Evolutionary conservation across 1,140 invertebrate genomes (phyloP).

Genomic region (Zaprionus gabonicus): DNA sequence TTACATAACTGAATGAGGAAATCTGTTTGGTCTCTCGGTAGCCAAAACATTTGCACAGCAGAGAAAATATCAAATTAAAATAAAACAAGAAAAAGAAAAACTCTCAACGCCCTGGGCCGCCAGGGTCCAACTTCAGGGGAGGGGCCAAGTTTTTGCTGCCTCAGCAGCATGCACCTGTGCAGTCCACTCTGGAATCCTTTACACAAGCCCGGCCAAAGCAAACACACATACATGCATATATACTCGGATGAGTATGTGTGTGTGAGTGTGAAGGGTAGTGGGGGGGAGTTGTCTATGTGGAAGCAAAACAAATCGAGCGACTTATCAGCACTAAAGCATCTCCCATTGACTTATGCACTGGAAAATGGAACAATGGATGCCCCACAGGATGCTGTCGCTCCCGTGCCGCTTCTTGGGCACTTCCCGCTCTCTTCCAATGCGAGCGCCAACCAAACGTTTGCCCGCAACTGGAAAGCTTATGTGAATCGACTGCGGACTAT

Average conservation of each 20-base stretch:
- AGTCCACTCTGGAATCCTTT: conserved; percentile 66
- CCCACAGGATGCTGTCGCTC: conserved; percentile 35
- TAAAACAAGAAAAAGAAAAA: conserved; percentile 55
- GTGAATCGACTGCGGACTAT: conserved; percentile 43
- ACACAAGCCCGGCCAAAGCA: conserved; percentile 60
- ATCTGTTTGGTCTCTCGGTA: conserved; percentile 63
- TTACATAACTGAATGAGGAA: conserved; percentile 63
- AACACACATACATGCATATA: conserved; percentile 43
- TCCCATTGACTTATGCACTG: conserved; percentile 81
- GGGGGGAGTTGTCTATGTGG: background rate
- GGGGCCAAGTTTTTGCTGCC: conserved; percentile 56
- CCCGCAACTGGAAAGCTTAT: conserved; percentile 62
- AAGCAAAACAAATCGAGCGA: conserved; percentile 80
- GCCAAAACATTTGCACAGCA: conserved; percentile 72
- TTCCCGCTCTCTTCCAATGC: conserved; percentile 41
- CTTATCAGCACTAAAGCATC: conserved; percentile 80
- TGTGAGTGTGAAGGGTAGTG: background rate
- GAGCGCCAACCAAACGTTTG: conserved; percentile 63
- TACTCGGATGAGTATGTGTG: conserved; percentile 4
- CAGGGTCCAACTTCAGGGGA: conserved; percentile 28
- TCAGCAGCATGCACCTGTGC: conserved; percentile 78
- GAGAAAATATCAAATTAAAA: conserved; percentile 69
- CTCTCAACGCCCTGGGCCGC: conserved; percentile 36
- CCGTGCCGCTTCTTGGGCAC: background rate
- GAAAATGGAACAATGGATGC: conserved; percentile 78